Percentiles rank a stretch among this genome's conserved stretches.
phyloP scores from a whole-genome alignment of 1,140 invertebrate genomes.

The Atopsyche davidsoni region DNA sequence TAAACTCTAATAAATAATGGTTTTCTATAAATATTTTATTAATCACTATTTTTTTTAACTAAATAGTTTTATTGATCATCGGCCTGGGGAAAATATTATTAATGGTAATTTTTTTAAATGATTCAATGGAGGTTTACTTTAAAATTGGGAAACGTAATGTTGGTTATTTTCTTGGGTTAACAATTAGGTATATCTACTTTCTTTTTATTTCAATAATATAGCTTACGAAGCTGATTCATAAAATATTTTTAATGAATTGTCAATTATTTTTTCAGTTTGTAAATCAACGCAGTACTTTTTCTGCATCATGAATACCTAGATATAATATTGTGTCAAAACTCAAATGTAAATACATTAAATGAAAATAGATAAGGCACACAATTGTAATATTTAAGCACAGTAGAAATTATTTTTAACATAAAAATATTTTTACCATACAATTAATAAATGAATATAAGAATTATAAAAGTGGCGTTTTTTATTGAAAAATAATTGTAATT shows the following conservation, averaged over 20 bases:
- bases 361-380: not conserved
- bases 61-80: too few species aligned
- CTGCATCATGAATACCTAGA: not conserved
- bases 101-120: too few species aligned
- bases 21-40: too few species aligned
- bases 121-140: too few species aligned
- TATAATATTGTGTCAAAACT: not conserved
- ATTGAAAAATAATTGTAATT: too few species aligned
- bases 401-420: constrained; percentile 5
- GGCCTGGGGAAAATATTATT: too few species aligned
- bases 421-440: constrained; percentile 10
- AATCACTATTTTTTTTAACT: too few species aligned
- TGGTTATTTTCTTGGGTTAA: too few species aligned
- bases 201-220: not conserved
- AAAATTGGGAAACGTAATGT: too few species aligned
- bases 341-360: not conserved
- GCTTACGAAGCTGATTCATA: not conserved
- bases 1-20: too few species aligned
- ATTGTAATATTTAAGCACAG: not conserved
- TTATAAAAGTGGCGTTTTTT: too few species aligned
- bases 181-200: too few species aligned
- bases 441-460: constrained; percentile 1
- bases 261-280: not conserved
- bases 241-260: not conserved
- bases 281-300: not conserved